Conservation (phyloP, 1,140 invertebrate species). For the Drosophila ogumai region DNA sequence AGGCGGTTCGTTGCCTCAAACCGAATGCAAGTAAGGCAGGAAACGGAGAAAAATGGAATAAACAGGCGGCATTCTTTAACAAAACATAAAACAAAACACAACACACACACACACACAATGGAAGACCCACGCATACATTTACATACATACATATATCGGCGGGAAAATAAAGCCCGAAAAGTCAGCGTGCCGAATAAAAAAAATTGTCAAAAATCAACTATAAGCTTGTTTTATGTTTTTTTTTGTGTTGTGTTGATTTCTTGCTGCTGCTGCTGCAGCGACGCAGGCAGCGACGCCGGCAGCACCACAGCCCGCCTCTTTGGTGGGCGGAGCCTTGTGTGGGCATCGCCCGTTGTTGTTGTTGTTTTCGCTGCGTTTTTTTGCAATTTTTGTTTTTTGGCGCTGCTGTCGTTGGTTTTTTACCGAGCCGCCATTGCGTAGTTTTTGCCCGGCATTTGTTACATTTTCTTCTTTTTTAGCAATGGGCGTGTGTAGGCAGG, state of each 20-base stretch:
- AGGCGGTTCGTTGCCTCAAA: constrained; percentile 57
- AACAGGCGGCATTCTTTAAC: constrained; percentile 6
- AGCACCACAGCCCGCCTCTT: constrained; percentile 32
- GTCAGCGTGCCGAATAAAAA: constrained; percentile 39
- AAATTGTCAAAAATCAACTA: constrained; percentile 83
- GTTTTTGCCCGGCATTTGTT: constrained; percentile 74
- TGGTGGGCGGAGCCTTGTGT: constrained; percentile 78
- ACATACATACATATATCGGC: constrained; percentile 18
- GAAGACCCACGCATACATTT: constrained; percentile 21
- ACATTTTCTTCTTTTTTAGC: constrained; percentile 70
- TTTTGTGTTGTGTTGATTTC: constrained; percentile 34
- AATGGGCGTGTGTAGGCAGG: constrained; percentile 78
- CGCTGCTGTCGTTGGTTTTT: constrained; percentile 36
- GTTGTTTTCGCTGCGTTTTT: constrained; percentile 22
- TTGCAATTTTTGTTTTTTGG: no score
- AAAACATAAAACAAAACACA: constrained; percentile 50
- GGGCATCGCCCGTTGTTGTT: constrained; percentile 47
- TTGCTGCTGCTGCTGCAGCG: constrained; percentile 28
- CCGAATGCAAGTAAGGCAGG: constrained; percentile 35
- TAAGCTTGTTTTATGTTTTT: constrained; percentile 40
- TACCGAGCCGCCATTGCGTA: constrained; percentile 73
- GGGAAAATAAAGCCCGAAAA: constrained; percentile 73
- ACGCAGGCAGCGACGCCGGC: constrained; percentile 17
- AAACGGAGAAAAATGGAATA: constrained; percentile 35
- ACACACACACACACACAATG: constrained; percentile 21